Base-by-base conservation (phyloP, 1,140 invertebrate species). In the Tetranychus cinnabarinus region DNA sequence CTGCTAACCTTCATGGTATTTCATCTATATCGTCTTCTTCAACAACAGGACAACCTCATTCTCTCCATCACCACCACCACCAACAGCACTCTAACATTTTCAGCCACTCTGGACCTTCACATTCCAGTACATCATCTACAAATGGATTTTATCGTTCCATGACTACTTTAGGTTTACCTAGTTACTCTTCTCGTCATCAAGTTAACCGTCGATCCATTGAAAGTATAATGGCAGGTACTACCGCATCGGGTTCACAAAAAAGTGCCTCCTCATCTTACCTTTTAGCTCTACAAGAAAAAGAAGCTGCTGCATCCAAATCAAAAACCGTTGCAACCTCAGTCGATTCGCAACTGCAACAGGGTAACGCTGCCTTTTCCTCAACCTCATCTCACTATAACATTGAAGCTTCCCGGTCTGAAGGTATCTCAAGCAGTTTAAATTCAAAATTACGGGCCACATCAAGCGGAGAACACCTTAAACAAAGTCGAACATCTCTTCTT, bases 231-330 rank as follows among this genome's bases (percentile, higher is more conserved):
- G 54, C 55, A 5, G 33, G 42, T 15, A 58, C 45, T 15, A 54
- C 48, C 12, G 36, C 54, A 3, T 59, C 57, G 34, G 58, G 59
- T 37, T 61, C 59, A 61, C 62, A 60, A 37, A 63, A 63, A 33
- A 63, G 62, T 61, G 62, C 62, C 23, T 63, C 62, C 13, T 55
- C 48, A 12, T 63, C 62, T 50, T 63, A 63, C 35, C 37, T 63
- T n/a, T 23, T 60, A 7, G 62, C 62, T 15, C 46, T 63, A 3
- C 52, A 60, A 39, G 62, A 63, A 50, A 60, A 60, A 52, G 62
- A 63, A 48, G 46, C 46, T 10, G 45, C 61, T 46, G 39, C 39
- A 42, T 42, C 39, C 39, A 42, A 42, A 42, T 59, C 61, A 10
- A 62, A 62, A 62, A 59, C 56, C 42, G 61, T 62, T 10, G 56